Evolutionary conservation across 2,113 vertebrate species (phyloP), one percentile per base, ranked within the genome.

Genomic region (Pseudopipra pipra): DNA sequence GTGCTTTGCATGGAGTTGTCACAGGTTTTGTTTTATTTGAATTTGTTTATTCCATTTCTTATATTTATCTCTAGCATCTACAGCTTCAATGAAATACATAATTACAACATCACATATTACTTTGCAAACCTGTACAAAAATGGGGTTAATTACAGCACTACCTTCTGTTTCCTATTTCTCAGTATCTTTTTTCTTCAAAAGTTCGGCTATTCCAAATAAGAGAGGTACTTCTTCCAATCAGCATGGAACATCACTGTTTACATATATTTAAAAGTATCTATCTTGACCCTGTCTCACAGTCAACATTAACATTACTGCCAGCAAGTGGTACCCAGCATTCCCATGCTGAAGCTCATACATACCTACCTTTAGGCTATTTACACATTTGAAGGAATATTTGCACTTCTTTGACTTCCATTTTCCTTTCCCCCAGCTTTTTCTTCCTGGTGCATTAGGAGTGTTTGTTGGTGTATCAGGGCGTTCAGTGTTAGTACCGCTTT

Each of bases 381-480:
- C 99, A 97, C 99, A 99, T 96, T 99, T 99, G 96, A 99, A 99
- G 73, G 99, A 99, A 89, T 99, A 99, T 98, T 99, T 98, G 98
- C 99, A 99, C 96, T 99, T 99, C 98, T 99, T 99, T n/a, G 99
- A 99, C 93, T 99, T 99, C 99, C 99, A 99, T 93, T 99, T 99
- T 96, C 99, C 99, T 97, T 99, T 99, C 28, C 99, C 99, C 99
- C 99, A 99, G 96, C 99, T 99, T 96, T 99, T 99, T n/a, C 99
- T 99, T 93, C 99, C 99, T 0, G 99, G 99, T 3, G 99, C 99
- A 41, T 98, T 99, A 72, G 99, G 98, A 1, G 99, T 99, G 97
- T 99, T 99, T n/a, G 99, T 99, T 63, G 99, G 99, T 5, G 99
- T 99, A 95, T 99, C 99, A 0, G 99, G 99, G 15, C 99, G 99